phyloP scores from a whole-genome alignment of 2,113 vertebrate species.

The Pantherophis guttatus region DNA sequence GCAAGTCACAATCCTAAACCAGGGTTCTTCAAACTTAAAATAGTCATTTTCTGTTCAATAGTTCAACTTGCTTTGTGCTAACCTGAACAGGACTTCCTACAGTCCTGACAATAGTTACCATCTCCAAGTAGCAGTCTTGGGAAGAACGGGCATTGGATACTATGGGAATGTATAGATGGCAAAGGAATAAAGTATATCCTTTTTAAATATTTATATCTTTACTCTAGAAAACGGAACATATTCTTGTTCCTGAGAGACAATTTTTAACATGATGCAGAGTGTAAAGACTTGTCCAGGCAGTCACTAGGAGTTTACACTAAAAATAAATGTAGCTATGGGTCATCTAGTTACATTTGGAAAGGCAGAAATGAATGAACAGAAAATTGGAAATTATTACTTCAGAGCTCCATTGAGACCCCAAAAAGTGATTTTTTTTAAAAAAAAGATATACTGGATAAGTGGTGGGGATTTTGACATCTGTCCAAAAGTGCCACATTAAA shows the following conservation, averaged over 20 bases:
- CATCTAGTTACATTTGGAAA: background rate
- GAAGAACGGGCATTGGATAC: background rate
- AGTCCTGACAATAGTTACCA: background rate
- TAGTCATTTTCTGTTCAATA: background rate
- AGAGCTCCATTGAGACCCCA: background rate
- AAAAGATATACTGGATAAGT: background rate
- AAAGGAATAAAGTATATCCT: background rate
- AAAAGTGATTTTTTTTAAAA: background rate
- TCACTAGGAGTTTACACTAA: background rate
- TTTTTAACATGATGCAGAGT: background rate
- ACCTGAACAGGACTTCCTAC: background rate
- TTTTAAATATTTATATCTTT: background rate
- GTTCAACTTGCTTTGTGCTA: background rate
- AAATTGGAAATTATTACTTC: background rate
- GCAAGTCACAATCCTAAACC: background rate
- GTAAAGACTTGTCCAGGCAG: background rate
- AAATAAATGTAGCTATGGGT: background rate
- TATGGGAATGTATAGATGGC: background rate
- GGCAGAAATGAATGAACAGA: background rate
- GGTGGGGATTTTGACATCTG: background rate
- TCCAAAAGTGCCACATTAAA: background rate
- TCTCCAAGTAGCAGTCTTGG: background rate
- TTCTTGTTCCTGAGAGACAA: background rate
- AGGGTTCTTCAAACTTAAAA: background rate
- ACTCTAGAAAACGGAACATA: background rate